A percentile compares a stretch with the other conserved stretches of the same genome.
Evolutionary conservation across 2,888 invertebrate species (phyloP).

Genomic region (Dendrolimus pini): DNA sequence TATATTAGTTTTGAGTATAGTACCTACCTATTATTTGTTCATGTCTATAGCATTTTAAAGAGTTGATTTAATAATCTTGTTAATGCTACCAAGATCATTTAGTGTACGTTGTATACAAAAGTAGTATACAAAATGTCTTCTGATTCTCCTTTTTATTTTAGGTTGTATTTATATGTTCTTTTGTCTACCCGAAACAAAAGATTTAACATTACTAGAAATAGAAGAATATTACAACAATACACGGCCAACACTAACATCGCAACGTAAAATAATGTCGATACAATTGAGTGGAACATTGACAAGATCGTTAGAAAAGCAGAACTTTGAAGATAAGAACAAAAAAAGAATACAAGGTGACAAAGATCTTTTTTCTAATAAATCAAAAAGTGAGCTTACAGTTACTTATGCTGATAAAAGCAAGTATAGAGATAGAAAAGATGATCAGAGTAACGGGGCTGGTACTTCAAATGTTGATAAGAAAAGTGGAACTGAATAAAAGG

Average conservation of each 20-base stretch:
- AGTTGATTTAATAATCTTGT: too few species aligned
- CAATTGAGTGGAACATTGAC: constrained; percentile 11
- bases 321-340: not conserved
- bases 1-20: too few species aligned
- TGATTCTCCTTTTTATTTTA: constrained; percentile 18
- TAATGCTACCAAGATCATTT: too few species aligned
- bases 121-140: too few species aligned
- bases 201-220: constrained; percentile 78
- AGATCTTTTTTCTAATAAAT: not conserved
- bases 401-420: not conserved
- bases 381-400: not conserved
- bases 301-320: not conserved
- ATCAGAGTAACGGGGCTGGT: not conserved
- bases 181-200: constrained; percentile 79
- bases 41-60: too few species aligned
- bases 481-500: not conserved
- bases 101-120: too few species aligned
- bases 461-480: not conserved
- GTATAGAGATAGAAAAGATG: not conserved
- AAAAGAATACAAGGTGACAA: not conserved
- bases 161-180: constrained; percentile 73
- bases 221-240: constrained; percentile 79
- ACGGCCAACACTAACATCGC: constrained; percentile 54
- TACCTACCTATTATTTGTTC: too few species aligned
- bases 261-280: constrained; percentile 26